Evolutionary conservation across 2,113 vertebrate species (phyloP), one percentile per base, ranked within the genome.

Genomic region (Anas platyrhynchos): DNA sequence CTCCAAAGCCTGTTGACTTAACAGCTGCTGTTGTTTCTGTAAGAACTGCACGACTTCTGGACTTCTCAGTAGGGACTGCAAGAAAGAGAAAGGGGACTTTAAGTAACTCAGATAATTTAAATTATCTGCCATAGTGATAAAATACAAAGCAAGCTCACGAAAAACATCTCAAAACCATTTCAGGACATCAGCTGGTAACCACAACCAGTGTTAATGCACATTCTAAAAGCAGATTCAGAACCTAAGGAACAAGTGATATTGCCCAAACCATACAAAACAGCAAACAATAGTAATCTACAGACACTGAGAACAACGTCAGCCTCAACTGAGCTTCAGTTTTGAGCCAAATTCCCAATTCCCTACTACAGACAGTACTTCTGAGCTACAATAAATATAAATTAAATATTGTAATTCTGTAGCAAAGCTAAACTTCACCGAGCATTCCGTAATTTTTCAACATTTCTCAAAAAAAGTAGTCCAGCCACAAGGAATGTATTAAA

Each of bases 41-140:
- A 99, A 98, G 96, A 99, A 99, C n/a, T 98, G 98, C 67, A 99
- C 99, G 83, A 99, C 99, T 96, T 99, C 99, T 55, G 99, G 99
- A 97, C 99, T 99, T 97, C 99, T 98, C 82, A 99, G 97, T n/a
- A 99, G 97, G 9, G 99, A 99, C 99, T 99, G 97, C 46, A 95
- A 96, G 87, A 85, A 86, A 97, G 94, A 94, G 20, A 89, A 75
- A 68, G 21, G 1, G 0, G 27, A 74, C 54, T 68, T 93, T 75
- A 65, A 52, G 62, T 65, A 83, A 69, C 20, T 67, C 54, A 41
- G 6, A 4, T 62, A 46, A 7, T 16, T 83, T 55, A 73, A 78
- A 48, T 5, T 5, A 86, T 29, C 10, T 52, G 32, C 20, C 44
- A 32, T 0, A 61, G 20, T 50, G 20, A 69, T 44, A 21, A 77